Evolutionary conservation across 2,888 invertebrate genomes (phyloP), one percentile per base, ranked within the genome.

Genomic region (Drosophila limbata): DNA sequence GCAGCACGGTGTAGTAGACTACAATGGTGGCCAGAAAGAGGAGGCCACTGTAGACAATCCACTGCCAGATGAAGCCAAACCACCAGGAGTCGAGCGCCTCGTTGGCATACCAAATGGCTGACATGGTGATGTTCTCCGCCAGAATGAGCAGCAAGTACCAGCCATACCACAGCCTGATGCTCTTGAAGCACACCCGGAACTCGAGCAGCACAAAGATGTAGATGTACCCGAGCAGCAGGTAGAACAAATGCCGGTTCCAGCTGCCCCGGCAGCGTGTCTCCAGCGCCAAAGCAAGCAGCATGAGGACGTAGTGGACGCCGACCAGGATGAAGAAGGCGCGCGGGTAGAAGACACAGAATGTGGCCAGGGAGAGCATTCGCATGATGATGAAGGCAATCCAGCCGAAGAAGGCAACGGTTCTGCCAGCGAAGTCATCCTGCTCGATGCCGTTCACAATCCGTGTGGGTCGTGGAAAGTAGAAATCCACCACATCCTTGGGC

Each of bases 141-240:
- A 95, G 94, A 48, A 95, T 94, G 48, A 96, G 93, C 56, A 94
- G 90, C 84, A 96, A 94, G 93, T 95, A 97, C 55, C 94, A 94
- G 73, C 94, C 92, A 81, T 96, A 95, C 94, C 96, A 95, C 59
- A 95, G 93, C 4, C 95, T 94, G 19, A 96, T 94, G 85, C 95
- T 95, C 76, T 95, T 95, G 90, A 96, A 96, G 91, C 95, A 95
- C 61, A 96, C 94, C 90, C 96, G 95, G 84, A 96, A 96, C 92
- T 97, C 97, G 88, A 97, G 95, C 47, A 96, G 93, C 85, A 96
- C 95, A 90, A 96, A 95, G 60, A 96, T 93, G 87, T 96, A 96
- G 71, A 96, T 94, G 77, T 96, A 94, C 13, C 95, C 95, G 17
- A 96, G 94, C 90, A 96, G 95, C 69, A 96, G 88, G 85, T 95